Percentiles rank a stretch among this genome's conserved stretches.
Conservation (phyloP, 2,888 invertebrate species). For the Tachina grossa region DNA sequence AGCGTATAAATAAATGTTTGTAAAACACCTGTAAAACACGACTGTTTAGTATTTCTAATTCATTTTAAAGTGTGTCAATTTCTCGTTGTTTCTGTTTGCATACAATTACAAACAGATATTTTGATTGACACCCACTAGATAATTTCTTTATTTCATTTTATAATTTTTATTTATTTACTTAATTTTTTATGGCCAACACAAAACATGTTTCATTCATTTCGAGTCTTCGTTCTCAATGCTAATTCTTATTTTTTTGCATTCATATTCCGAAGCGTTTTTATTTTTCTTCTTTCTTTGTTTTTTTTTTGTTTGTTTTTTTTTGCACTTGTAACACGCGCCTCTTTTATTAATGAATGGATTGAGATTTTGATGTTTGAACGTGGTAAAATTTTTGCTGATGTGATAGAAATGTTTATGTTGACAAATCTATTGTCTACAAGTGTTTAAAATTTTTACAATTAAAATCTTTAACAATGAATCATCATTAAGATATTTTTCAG, state of each 20-base stretch:
- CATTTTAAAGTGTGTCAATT: constrained; percentile 60
- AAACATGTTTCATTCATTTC: background rate
- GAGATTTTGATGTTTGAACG: no score
- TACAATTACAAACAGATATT: constrained; percentile 51
- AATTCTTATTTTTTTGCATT: no score
- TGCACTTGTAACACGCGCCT: background rate
- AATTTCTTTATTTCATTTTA: constrained; percentile 42
- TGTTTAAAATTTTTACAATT: background rate
- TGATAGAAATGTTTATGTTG: no score
- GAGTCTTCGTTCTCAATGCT: no score
- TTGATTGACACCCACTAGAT: constrained; percentile 67
- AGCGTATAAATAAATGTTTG: constrained; percentile 1
- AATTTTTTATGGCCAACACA: constrained; percentile 12
- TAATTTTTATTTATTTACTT: constrained; percentile 37
- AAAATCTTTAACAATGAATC: background rate
- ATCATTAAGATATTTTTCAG: no score
- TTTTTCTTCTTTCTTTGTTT: no score
- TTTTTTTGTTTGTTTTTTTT: no score
- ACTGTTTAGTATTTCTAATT: constrained; percentile 5
- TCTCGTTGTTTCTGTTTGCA: constrained; percentile 47
- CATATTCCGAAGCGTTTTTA: no score
- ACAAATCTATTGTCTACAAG: no score
- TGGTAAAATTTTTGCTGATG: no score
- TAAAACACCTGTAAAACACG: constrained; percentile 41
- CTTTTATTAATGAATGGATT: no score